These are phyloP conservation scores for Genyomyrus donnyi DNA, from an alignment of 2,113 vertebrate species.

Conservation along the genomic window DNA sequence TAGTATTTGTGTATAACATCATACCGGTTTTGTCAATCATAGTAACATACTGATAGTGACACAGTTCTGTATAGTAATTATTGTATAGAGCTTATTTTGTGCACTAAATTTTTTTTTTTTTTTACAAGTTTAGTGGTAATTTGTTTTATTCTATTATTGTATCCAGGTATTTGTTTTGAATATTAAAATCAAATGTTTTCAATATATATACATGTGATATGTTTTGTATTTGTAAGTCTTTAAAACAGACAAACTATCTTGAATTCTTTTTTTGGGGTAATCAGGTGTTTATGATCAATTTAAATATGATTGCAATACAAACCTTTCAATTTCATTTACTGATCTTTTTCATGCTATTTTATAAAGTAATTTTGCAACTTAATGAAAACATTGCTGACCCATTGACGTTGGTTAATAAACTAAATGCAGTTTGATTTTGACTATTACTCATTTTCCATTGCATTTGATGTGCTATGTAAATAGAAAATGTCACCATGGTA, in stretches of 20 bases:
- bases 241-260: conserved; percentile 26
- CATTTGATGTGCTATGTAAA: background rate
- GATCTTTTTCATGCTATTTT: background rate
- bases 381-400: background rate
- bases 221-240: conserved; percentile 28
- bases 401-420: background rate
- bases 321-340: background rate
- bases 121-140: conserved; percentile 19
- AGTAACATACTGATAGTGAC: background rate
- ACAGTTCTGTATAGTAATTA: conserved; percentile 19
- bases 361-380: background rate
- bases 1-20: conserved; percentile 5
- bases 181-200: conserved; percentile 33
- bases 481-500: background rate
- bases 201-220: conserved; percentile 30
- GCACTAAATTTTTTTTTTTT: conserved; percentile 6
- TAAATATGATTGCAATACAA: background rate
- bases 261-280: background rate
- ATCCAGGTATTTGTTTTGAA: conserved; percentile 31
- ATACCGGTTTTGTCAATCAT: conserved; percentile 1
- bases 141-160: conserved; percentile 36
- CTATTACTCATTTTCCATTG: background rate
- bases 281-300: background rate
- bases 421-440: background rate
- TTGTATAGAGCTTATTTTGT: conserved; percentile 31